phyloP scores from a whole-genome alignment of 1,140 invertebrate genomes.

The Lucilia cuprina region DNA sequence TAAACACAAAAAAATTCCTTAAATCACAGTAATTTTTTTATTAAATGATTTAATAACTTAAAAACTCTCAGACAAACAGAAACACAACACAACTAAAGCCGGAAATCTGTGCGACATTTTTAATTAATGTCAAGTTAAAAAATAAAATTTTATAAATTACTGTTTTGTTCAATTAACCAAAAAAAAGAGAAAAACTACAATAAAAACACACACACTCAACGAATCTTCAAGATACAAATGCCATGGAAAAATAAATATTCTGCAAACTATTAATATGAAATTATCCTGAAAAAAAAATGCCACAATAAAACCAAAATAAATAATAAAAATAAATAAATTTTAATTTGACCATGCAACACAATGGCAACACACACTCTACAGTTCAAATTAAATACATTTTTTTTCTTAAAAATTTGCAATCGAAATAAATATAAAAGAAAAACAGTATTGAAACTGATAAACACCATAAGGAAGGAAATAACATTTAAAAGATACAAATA shows the following conservation, averaged over 20 bases:
- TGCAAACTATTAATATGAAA: not conserved
- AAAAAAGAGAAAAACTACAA: not conserved
- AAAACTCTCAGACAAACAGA: not conserved
- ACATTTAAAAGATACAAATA: no score
- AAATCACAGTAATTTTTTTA: slow-evolving; percentile 25
- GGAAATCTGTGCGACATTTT: slow-evolving; percentile 34
- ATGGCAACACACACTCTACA: not conserved
- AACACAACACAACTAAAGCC: slow-evolving; percentile 13
- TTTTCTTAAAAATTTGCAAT: not conserved
- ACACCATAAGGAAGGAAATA: not conserved
- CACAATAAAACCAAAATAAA: not conserved
- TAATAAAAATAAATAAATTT: not conserved
- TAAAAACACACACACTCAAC: not conserved
- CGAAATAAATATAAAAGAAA: not conserved
- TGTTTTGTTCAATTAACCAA: slow-evolving; percentile 1
- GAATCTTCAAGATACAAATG: not conserved
- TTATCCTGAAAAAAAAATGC: not conserved
- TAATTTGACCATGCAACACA: not conserved
- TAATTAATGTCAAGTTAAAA: slow-evolving; percentile 35
- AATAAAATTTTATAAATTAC: not conserved
- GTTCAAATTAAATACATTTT: not conserved
- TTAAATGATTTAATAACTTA: slow-evolving; percentile 33
- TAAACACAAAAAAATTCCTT: not conserved
- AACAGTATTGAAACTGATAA: not conserved
- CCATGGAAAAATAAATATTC: not conserved